Conservation (phyloP, 2,113 vertebrate species). For the Spea multiplicata region DNA sequence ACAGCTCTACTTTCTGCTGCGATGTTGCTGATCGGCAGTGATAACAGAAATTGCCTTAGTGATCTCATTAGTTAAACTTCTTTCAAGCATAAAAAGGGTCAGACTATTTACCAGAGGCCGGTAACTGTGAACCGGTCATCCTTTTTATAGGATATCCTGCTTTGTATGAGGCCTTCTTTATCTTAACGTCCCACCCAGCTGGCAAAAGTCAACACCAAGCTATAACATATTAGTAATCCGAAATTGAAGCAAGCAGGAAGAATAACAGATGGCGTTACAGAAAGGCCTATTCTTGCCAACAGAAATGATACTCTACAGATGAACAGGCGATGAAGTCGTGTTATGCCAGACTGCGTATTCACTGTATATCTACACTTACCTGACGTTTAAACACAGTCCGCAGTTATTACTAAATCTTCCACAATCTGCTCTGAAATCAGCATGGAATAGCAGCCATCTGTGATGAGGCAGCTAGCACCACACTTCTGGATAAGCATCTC, state of each 20-base stretch:
- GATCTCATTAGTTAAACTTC: neutral
- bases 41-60: neutral
- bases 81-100: neutral
- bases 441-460: neutral
- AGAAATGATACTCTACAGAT: neutral
- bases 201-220: neutral
- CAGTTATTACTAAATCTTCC: neutral
- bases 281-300: neutral
- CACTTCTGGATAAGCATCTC: no score
- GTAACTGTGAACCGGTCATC: neutral
- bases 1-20: no score
- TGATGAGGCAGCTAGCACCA: neutral
- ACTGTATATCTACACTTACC: neutral
- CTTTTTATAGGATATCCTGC: slow-evolving; percentile 38
- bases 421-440: neutral
- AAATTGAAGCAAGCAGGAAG: neutral
- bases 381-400: neutral
- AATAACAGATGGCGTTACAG: neutral
- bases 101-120: slow-evolving; percentile 21
- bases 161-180: neutral
- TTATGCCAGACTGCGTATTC: neutral
- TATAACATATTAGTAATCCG: neutral
- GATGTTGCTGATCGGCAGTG: neutral
- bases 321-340: neutral
- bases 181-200: neutral